Evolutionary conservation across 2,113 vertebrate species (phyloP).

Genomic region (human (Homo sapiens)): GRCh38 chr6:76233001-76233500

Average conservation of each 20-base stretch:
- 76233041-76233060: background rate
- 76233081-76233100: background rate
- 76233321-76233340: background rate
- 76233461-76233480: background rate
- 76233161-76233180: background rate
- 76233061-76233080: background rate
- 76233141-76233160: background rate
- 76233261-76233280: background rate
- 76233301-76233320: background rate
- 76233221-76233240: background rate
- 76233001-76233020: slow-evolving; percentile 50
- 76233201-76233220: background rate
- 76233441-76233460: background rate
- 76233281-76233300: background rate
- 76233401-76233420: background rate
- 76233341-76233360: background rate
- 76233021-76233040: slow-evolving; percentile 31
- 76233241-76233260: background rate
- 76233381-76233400: background rate
- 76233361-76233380: background rate
- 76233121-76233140: background rate
- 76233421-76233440: background rate
- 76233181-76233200: background rate
- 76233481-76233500: background rate
- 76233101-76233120: background rate